Evolutionary conservation across 2,888 invertebrate species (phyloP).

Genomic region (Anthophora plumipes): DNA sequence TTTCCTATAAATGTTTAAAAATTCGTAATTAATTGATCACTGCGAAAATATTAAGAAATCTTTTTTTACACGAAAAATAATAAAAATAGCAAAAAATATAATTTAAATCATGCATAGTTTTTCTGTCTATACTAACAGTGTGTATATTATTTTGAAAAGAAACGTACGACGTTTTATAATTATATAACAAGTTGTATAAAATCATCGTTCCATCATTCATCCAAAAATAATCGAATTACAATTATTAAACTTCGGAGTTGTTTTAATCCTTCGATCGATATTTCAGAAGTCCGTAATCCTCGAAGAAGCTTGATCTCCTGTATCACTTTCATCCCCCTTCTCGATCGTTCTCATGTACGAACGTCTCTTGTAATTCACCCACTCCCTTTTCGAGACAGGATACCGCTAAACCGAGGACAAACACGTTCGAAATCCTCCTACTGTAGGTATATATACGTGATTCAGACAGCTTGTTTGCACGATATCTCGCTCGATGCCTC

Average conservation of each 20-base stretch:
- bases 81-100: no score
- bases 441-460: slow-evolving; percentile 4
- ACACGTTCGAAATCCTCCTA: slow-evolving; percentile 30
- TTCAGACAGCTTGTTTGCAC: slow-evolving; percentile 35
- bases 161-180: not conserved
- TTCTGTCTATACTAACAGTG: no score
- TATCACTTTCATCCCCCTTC: slow-evolving; percentile 20
- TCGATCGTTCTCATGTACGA: slow-evolving; percentile 29
- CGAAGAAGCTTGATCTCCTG: slow-evolving; percentile 27
- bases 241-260: not conserved
- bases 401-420: slow-evolving; percentile 52
- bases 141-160: no score
- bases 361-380: slow-evolving; percentile 35
- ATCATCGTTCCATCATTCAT: not conserved
- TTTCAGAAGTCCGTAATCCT: slow-evolving; percentile 7
- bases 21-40: no score
- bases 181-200: not conserved
- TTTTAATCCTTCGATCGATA: not conserved
- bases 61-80: no score
- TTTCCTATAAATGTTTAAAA: no score
- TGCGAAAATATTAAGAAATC: no score
- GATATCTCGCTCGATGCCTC: slow-evolving; percentile 40
- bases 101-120: no score
- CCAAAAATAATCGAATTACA: not conserved
- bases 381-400: slow-evolving; percentile 9